These are phyloP conservation scores for Drosophila bifasciata DNA, from an alignment of 1,140 invertebrate species.

Conservation along the genomic window DNA sequence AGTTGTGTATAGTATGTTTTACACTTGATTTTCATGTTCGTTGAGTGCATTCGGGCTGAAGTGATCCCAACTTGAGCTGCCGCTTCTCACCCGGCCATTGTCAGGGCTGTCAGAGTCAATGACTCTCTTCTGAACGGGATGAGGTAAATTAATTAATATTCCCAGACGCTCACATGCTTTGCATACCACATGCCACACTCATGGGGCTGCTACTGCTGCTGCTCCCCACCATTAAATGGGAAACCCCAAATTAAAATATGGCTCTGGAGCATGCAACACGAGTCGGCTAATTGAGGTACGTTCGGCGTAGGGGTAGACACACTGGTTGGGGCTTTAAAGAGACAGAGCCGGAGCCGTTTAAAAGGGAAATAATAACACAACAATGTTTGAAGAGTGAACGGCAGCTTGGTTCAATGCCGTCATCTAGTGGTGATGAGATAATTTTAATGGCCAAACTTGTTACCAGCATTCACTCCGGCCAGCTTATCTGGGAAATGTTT, in stretches of 20 bases:
- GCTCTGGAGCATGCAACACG: conserved; percentile 51
- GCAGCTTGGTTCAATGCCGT: conserved; percentile 20
- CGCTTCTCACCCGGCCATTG: not conserved
- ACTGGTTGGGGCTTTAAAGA: conserved; percentile 24
- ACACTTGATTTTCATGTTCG: conserved; percentile 3
- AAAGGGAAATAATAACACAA: conserved; percentile 27
- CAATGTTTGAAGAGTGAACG: conserved; percentile 2
- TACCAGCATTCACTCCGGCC: not conserved
- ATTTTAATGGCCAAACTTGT: not conserved
- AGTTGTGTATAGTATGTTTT: not conserved
- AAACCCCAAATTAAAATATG: conserved; percentile 60
- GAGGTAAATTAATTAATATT: conserved; percentile 51
- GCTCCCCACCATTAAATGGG: conserved; percentile 33
- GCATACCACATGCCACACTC: conserved; percentile 49
- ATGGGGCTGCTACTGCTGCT: conserved; percentile 7
- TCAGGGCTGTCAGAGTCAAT: conserved; percentile 34
- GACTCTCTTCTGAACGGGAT: conserved; percentile 16
- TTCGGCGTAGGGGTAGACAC: conserved; percentile 1
- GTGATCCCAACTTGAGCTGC: not conserved
- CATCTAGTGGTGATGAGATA: not conserved
- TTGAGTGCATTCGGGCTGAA: conserved; percentile 8
- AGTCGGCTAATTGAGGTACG: conserved; percentile 36
- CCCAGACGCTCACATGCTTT: conserved; percentile 49
- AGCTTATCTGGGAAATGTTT: too few relatives aligned
- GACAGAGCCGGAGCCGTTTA: not conserved